Evolutionary conservation across 2,888 invertebrate species (phyloP), one percentile per base, ranked within the genome.

Genomic region (Argynnis bischoffii): DNA sequence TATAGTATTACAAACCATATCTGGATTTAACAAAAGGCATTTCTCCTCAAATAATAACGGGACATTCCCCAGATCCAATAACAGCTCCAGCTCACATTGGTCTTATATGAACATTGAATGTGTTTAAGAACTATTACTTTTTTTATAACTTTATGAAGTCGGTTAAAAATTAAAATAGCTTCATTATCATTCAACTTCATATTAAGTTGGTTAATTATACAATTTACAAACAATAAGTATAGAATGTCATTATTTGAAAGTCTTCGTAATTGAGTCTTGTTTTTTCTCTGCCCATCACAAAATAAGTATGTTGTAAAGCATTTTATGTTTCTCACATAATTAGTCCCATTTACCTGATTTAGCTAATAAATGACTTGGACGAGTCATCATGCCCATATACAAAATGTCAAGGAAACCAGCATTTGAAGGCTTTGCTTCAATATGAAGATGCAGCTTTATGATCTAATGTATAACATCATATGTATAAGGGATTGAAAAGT

Each of bases 41-140:
- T 71, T 72, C 72, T 67, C 67, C 59, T 66, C 72, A 70, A 71
- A 72, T 71, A 72, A 71, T 73, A 72, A 71, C 75, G 72, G 74
- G 64, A 64, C 55, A 47, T 61, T 51, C 67, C 72, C 64, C 54
- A 56, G 71, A 70, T 72, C 64, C 72, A 64, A 70, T 61, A 53
- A 51, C 50, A 64, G 2, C 35, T 41, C 56, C 47, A 56, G 47
- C 63, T 66, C n/a, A 26, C n/a, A 26, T 59, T 59, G 11, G 8
- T 41, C 35, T 41, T 21, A 26, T 48, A 11, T 48, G 48, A 41
- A 41, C 35, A 41, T 8, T 26, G n/a, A 26, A 59, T 26, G n/a
- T 59, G 26, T 48, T 47, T 4, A 26, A n/a, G n/a, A 48, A 59
- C 31, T 47, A 18, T 41, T 8, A 41, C 35, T 41, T 41, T n/a